These are phyloP conservation scores for Nomada fucata DNA, from an alignment of 2,888 invertebrate species.

Conservation along the genomic window DNA sequence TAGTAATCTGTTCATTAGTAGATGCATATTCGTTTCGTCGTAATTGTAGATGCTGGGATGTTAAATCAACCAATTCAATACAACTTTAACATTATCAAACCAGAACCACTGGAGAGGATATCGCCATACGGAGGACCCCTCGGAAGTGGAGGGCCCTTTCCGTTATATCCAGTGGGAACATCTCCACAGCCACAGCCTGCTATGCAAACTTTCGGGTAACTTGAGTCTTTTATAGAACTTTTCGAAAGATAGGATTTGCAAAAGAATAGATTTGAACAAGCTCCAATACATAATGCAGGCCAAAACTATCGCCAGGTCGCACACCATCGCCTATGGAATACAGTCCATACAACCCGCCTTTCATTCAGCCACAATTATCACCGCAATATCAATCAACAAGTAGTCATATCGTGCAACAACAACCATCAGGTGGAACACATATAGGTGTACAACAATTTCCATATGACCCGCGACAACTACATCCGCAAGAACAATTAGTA, in stretches of 20 bases:
- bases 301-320: slow-evolving; percentile 73
- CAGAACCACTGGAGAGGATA: slow-evolving; percentile 75
- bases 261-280: background rate
- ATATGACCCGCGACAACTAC: slow-evolving; percentile 56
- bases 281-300: slow-evolving; percentile 63
- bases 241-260: background rate
- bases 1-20: background rate
- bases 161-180: slow-evolving; percentile 65
- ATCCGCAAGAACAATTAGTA: slow-evolving; percentile 57
- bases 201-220: slow-evolving; percentile 71
- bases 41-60: slow-evolving; percentile 68
- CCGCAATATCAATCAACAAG: slow-evolving; percentile 60
- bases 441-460: slow-evolving; percentile 54
- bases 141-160: slow-evolving; percentile 62
- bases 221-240: background rate
- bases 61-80: slow-evolving; percentile 71
- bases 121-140: slow-evolving; percentile 65
- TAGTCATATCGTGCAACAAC: slow-evolving; percentile 60
- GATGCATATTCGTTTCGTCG: slow-evolving; percentile 12
- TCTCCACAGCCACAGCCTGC: slow-evolving; percentile 61
- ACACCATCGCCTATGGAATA: slow-evolving; percentile 77
- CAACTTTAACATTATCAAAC: slow-evolving; percentile 76
- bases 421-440: slow-evolving; percentile 35
- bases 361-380: slow-evolving; percentile 66
- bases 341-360: slow-evolving; percentile 67